phyloP scores from a whole-genome alignment of 1,140 invertebrate species.

The Scaptomyza hsui region DNA sequence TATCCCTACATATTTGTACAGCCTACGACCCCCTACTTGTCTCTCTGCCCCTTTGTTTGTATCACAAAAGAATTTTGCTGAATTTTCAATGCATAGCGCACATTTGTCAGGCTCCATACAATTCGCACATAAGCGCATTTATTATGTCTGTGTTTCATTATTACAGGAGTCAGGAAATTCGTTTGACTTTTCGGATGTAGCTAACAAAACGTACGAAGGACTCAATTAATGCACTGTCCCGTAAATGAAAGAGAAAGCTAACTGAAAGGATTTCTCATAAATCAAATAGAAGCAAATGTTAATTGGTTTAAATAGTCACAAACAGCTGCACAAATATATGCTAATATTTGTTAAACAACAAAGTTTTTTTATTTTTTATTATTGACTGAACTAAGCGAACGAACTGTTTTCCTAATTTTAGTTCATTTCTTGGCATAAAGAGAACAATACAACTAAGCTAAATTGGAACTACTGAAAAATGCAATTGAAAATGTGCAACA shows the following conservation, averaged over 20 bases:
- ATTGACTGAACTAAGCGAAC: no score
- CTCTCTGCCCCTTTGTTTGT: neutral
- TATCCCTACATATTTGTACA: conserved; percentile 1
- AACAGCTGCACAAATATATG: no score
- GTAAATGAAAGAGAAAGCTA: neutral
- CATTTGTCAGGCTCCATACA: neutral
- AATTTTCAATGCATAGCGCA: neutral
- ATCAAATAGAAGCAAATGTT: conserved; percentile 1
- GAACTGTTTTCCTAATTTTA: no score
- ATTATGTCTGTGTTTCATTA: neutral
- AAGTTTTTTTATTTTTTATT: no score
- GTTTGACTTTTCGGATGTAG: neutral
- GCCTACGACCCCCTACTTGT: neutral
- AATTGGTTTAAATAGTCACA: conserved; percentile 8
- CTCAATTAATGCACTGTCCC: neutral
- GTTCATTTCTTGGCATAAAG: no score
- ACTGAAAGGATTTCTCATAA: conserved; percentile 3
- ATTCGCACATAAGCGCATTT: conserved; percentile 3
- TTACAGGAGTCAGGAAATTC: neutral
- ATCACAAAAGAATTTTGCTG: neutral
- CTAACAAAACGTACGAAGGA: neutral
- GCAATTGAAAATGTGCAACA: no score
- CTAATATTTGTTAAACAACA: no score
- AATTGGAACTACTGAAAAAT: no score
- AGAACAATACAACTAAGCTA: no score